Evolutionary conservation across 2,888 invertebrate species (phyloP).

Genomic region (Cepaea hortensis): DNA sequence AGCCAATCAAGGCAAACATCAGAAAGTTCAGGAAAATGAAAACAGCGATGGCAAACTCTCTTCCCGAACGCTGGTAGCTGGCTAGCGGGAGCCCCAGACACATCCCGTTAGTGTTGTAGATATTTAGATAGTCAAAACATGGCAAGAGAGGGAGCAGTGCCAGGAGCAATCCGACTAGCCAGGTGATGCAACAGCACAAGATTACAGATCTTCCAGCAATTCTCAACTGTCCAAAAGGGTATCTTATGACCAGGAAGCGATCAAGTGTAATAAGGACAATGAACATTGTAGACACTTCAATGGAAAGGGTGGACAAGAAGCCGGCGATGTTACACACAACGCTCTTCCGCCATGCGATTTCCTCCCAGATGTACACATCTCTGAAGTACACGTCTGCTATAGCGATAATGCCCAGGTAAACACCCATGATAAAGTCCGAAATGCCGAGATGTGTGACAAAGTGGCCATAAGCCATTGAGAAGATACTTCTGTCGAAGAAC

Average conservation of each 20-base stretch:
- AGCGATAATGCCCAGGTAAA: conserved; percentile 59
- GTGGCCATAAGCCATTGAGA: conserved; percentile 50
- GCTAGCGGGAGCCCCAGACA: conserved; percentile 74
- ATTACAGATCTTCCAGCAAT: not conserved
- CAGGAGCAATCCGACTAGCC: conserved; percentile 57
- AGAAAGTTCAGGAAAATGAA: conserved; percentile 14
- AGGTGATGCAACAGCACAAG: not conserved
- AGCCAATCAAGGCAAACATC: conserved; percentile 10
- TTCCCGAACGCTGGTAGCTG: conserved; percentile 68
- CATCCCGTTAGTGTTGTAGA: conserved; percentile 59
- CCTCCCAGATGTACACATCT: conserved; percentile 59
- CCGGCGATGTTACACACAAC: conserved; percentile 58
- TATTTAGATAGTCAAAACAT: not conserved
- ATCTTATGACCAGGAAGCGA: conserved; percentile 80
- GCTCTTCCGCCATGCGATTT: conserved; percentile 58
- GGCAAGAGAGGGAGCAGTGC: conserved; percentile 69
- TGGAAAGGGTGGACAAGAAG: conserved; percentile 74
- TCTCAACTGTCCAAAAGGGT: conserved; percentile 77
- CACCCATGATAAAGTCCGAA: conserved; percentile 60
- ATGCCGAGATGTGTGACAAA: conserved; percentile 56
- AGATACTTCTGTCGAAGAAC: conserved; percentile 56
- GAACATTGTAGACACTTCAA: conserved; percentile 81
- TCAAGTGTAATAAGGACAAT: conserved; percentile 82
- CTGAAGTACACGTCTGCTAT: conserved; percentile 56
- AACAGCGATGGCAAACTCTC: conserved; percentile 63